Base-by-base conservation (phyloP, 37 sponge, comb jelly and placozoan genomes). In the Dysidea cf. avara region DNA sequence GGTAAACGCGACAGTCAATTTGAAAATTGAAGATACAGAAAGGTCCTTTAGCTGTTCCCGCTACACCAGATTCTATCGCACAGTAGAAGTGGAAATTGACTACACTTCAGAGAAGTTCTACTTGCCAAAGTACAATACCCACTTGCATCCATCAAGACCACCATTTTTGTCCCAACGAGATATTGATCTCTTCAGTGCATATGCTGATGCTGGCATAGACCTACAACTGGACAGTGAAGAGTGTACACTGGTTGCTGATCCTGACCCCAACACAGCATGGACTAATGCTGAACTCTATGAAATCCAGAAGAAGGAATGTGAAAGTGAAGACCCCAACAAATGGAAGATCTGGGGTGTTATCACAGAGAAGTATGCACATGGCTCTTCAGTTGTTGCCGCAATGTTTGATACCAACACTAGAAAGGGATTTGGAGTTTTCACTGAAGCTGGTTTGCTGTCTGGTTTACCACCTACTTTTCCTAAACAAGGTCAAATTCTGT, bases 181-280 rank as follows among this genome's bases (percentile, higher is more conserved):
- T 4, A 35, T 54, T 28, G 31, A 7, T 53, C 47, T 71, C 2
- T 71, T 56, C 32, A 51, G 22, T 35, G 54, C 56, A 26, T 71
- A 36, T 56, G 36, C 16, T 21, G 71, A 71, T 50, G 71, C 71
- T 32, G 71, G 71, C 16, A 32, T 71, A 33, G 57, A 71, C 38
- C 12, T 71, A 12, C 29, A 25, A 3, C 25, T n/a, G 56, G 37
- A 56, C 2, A 54, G 32, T 32, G 56, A 53, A 53, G 3, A 12
- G 9, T 71, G 38, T 7, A 30, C 53, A 22, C 6, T 71, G 3
- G 56, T 71, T 9, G 1, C 30, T 32, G 71, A 71, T 35, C 71
- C 71, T 1, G 39, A 53, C 30, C 32, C 51, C 24, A 32, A 17
- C 1, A 37, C 30, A 30, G 39, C 26, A 1, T 71, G 71, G 71